Evolutionary conservation across 2,888 invertebrate genomes (phyloP), one percentile per base, ranked within the genome.

Genomic region (Cheilosia variabilis): DNA sequence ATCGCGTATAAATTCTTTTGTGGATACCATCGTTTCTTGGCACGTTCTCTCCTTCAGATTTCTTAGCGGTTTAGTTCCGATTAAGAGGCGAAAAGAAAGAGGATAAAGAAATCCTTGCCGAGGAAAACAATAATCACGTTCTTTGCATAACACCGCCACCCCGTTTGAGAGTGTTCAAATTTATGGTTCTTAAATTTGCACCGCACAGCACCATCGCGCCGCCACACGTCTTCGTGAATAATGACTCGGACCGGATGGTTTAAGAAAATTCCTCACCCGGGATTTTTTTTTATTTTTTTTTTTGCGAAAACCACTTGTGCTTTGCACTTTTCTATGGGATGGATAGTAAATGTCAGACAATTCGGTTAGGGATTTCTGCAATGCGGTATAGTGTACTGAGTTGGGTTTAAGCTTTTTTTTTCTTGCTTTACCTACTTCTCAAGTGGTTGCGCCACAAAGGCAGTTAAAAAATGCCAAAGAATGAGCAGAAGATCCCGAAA

Each of bases 51-150:
- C 76, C 62, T 50, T 69, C 69, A 71, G 69, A 76, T 81, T 76
- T 81, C 81, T 76, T 76, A 71, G 71, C 47, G 77, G 69, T 79
- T 73, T 63, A 79, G 62, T 77, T 68, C 68, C 78, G 72, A 66
- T 78, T 82, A 82, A 71, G 60, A 69, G 68, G 52, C 52, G 37
- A 58, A 66, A 50, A 45, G n/a, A 47, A 68, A 19, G 41, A 43
- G 53, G 13, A 65, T 65, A 41, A 72, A 62, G 50, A 63, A 73
- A 73, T 79, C 78, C 63, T 73, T 73, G 57, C 22, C 37, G 55
- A 73, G 45, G 52, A 78, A 79, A 81, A 81, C 81, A 81, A 86
- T 77, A 86, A 86, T 86, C 86, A 86, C 81, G 86, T 86, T 52
- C 66, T 81, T 81, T 72, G 72, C 86, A 68, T 81, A 81, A 68